phyloP scores from a whole-genome alignment of 53 echinoderm and acorn worm species.

The Echinometra lucunter region DNA sequence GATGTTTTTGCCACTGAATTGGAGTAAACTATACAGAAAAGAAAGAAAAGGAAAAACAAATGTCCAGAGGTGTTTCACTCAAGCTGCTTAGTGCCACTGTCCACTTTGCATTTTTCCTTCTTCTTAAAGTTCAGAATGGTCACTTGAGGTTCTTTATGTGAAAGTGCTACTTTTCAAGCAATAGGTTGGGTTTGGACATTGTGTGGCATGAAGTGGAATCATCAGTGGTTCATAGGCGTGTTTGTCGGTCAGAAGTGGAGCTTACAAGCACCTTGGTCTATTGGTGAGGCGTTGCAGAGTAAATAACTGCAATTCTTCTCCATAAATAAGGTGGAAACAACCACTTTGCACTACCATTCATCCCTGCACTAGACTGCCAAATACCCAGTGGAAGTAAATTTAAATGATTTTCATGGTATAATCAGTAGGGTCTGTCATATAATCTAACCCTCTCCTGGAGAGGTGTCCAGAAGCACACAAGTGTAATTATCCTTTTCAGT shows the following conservation, averaged over 20 bases:
- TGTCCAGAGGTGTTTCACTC: constrained; percentile 44
- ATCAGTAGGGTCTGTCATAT: not conserved
- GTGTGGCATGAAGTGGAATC: constrained; percentile 32
- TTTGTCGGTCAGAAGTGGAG: constrained; percentile 24
- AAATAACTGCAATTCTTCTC: constrained; percentile 21
- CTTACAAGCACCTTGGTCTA: constrained; percentile 31
- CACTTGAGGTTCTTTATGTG: constrained; percentile 2
- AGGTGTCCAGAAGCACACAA: not conserved
- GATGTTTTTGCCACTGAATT: not conserved
- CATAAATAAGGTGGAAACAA: constrained; percentile 22
- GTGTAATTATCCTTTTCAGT: not conserved
- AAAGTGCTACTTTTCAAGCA: not conserved
- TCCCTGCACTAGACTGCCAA: not conserved
- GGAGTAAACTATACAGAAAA: not conserved
- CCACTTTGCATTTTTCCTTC: constrained; percentile 22
- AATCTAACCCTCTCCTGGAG: not conserved
- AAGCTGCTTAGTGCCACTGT: constrained; percentile 29
- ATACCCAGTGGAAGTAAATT: not conserved
- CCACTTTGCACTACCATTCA: constrained; percentile 31
- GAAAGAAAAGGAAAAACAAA: constrained; percentile 52
- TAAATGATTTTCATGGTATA: not conserved
- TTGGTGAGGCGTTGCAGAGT: constrained; percentile 4
- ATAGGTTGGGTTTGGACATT: constrained; percentile 7
- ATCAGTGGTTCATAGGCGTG: not conserved
- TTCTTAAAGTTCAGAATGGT: not conserved